Conservation (phyloP, 2,113 vertebrate species). For the Bubalus kerabau region DNA sequence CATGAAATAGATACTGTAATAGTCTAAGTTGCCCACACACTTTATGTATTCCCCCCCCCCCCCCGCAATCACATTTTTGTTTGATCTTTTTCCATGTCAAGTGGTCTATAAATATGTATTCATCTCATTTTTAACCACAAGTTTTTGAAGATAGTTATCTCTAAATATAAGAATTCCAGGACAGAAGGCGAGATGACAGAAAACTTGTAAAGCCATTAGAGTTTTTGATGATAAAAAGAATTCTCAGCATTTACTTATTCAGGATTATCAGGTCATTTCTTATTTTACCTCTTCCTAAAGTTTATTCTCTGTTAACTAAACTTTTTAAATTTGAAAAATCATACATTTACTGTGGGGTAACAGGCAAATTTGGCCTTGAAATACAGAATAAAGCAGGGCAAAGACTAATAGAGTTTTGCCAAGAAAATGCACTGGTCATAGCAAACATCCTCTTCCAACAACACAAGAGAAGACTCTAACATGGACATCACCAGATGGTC, state of each 20-base stretch:
- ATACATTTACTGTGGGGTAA: neutral
- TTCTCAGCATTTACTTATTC: neutral
- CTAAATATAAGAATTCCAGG: neutral
- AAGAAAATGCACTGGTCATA: no score
- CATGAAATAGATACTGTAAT: neutral
- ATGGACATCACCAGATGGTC: no score
- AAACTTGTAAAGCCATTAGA: neutral
- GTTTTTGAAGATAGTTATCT: neutral
- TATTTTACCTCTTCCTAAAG: neutral
- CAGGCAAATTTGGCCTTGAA: no score
- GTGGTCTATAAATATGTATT: neutral
- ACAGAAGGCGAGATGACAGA: neutral
- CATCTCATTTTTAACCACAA: neutral
- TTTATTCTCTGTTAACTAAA: neutral
- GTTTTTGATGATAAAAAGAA: neutral
- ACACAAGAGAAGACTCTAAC: no score
- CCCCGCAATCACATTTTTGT: neutral
- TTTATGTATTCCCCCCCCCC: neutral
- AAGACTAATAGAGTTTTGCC: no score
- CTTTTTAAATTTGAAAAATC: neutral
- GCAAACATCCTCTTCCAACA: no score
- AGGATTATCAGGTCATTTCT: neutral
- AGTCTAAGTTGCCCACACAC: neutral
- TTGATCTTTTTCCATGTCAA: neutral
- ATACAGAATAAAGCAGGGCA: no score